Evolutionary conservation across 2,797 vertebrate genomes (phyloP).

Genomic region (Gymnocypris eckloni): DNA sequence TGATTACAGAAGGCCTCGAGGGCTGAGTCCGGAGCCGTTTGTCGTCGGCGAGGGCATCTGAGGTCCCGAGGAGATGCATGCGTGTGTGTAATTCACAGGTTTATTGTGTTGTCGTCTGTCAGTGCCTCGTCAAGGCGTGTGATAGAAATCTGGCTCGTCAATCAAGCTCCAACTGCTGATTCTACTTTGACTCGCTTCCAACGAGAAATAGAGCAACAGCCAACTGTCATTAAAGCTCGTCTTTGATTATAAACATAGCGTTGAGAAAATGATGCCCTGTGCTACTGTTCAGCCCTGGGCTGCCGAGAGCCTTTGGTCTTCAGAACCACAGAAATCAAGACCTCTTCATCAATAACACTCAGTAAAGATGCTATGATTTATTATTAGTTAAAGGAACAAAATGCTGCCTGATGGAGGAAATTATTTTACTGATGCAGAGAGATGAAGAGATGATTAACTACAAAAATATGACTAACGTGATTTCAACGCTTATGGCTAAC

Average conservation of each 20-base stretch:
- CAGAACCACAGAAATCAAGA: too few species aligned
- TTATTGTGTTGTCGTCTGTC: conserved; percentile 58
- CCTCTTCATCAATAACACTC: too few species aligned
- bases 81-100: conserved; percentile 6
- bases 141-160: conserved; percentile 63
- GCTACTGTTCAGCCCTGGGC: conserved; percentile 59
- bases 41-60: not conserved
- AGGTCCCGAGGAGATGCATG: not conserved
- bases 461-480: not conserved
- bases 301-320: conserved; percentile 24
- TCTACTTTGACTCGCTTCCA: conserved; percentile 70
- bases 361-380: not conserved
- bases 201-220: conserved; percentile 57
- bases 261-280: conserved; percentile 33
- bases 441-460: not conserved
- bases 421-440: conserved; percentile 1
- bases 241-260: conserved; percentile 57
- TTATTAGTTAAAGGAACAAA: not conserved
- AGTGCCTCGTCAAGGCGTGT: conserved; percentile 46
- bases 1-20: not conserved
- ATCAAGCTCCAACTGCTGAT: conserved; percentile 65
- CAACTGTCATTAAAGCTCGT: conserved; percentile 67
- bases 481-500: too few species aligned
- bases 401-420: not conserved
- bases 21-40: too few species aligned